Conservation (phyloP, 2,888 invertebrate genomes). For the Caenorhabditis sp. region DNA sequence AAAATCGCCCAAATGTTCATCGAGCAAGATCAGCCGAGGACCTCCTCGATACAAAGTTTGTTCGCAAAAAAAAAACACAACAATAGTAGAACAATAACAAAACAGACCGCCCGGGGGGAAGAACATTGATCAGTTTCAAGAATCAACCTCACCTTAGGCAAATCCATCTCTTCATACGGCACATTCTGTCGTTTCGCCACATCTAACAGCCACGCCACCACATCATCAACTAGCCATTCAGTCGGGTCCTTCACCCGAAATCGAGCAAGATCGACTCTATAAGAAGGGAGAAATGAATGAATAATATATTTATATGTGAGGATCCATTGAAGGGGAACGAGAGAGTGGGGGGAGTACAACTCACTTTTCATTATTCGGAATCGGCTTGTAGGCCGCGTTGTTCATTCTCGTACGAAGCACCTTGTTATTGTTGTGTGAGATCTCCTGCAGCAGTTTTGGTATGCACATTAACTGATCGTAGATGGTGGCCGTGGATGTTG, state of each 20-base stretch:
- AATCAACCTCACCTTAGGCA: constrained; percentile 68
- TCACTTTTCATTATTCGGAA: constrained; percentile 80
- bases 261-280: constrained; percentile 78
- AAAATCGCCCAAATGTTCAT: constrained; percentile 12
- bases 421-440: constrained; percentile 58
- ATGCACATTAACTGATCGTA: constrained; percentile 77
- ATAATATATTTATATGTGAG: constrained; percentile 25
- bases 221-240: constrained; percentile 82
- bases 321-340: neutral
- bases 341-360: constrained; percentile 15
- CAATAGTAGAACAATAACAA: constrained; percentile 10
- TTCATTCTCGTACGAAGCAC: constrained; percentile 76
- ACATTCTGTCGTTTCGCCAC: constrained; percentile 80
- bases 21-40: constrained; percentile 6
- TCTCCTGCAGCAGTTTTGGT: constrained; percentile 67
- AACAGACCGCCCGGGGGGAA: neutral
- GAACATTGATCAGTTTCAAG: constrained; percentile 14
- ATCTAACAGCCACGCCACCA: constrained; percentile 82
- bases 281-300: constrained; percentile 28
- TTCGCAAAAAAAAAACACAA: neutral
- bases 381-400: constrained; percentile 77
- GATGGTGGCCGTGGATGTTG: constrained; percentile 55
- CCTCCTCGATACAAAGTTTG: constrained; percentile 4
- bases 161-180: constrained; percentile 81
- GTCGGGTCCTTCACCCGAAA: constrained; percentile 83